Percentiles rank a stretch among this genome's conserved stretches.
Conservation (phyloP, 2,888 invertebrate genomes). For the Phytoseiulus persimilis region DNA sequence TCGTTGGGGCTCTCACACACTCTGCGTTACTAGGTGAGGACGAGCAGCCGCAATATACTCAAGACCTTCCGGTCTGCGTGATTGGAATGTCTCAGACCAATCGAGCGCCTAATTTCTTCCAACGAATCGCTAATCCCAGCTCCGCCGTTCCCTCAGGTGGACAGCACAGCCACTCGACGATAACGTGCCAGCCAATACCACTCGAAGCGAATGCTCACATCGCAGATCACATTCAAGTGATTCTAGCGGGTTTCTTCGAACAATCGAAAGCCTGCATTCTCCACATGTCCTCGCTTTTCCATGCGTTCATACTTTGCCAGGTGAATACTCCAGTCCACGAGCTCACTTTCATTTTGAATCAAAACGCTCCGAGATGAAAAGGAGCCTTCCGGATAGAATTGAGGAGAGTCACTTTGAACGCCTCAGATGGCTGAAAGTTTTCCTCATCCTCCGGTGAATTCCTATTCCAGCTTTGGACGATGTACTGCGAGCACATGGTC, state of each 20-base stretch:
- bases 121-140: neutral
- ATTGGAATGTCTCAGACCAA: too few relatives aligned
- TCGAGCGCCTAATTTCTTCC: too few relatives aligned
- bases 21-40: constrained; percentile 60
- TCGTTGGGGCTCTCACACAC: constrained; percentile 87
- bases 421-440: too few relatives aligned
- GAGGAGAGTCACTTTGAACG: too few relatives aligned
- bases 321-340: constrained; percentile 52
- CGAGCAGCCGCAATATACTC: neutral
- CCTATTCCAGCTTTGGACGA: constrained; percentile 76
- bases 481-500: constrained; percentile 86
- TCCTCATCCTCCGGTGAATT: too few relatives aligned
- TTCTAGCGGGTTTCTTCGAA: constrained; percentile 92
- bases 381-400: too few relatives aligned
- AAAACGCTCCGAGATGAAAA: neutral
- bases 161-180: constrained; percentile 25
- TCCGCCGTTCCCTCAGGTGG: neutral
- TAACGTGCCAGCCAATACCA: constrained; percentile 69
- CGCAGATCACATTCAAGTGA: constrained; percentile 92
- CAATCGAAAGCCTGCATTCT: constrained; percentile 81
- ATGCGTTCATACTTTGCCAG: constrained; percentile 94
- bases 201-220: constrained; percentile 92
- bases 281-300: constrained; percentile 91
- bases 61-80: too few relatives aligned
- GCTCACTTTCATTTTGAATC: neutral